Evolutionary conservation across 2,888 invertebrate genomes (phyloP).

Genomic region (Brachyptera risi): DNA sequence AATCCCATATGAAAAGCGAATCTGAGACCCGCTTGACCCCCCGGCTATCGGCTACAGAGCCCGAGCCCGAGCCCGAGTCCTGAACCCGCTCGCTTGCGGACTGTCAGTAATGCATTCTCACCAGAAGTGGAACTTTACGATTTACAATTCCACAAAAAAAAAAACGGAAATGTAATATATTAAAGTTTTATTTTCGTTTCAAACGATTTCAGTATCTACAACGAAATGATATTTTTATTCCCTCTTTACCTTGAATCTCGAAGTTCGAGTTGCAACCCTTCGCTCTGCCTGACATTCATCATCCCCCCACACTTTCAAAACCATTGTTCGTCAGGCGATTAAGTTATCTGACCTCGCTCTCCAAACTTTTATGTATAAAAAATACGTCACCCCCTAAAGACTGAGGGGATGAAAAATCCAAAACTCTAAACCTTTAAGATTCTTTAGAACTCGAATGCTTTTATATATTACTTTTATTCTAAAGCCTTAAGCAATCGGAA

Average conservation of each 20-base stretch:
- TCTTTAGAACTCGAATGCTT: background rate
- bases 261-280: conserved; percentile 17
- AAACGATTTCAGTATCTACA: background rate
- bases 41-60: too few species aligned
- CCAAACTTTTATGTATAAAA: conserved; percentile 1
- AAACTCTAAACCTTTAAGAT: background rate
- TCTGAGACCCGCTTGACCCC: too few species aligned
- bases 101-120: too few species aligned
- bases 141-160: background rate
- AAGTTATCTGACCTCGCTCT: conserved; percentile 31
- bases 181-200: background rate
- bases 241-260: conserved; percentile 1
- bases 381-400: background rate
- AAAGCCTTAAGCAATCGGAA: background rate
- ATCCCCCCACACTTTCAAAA: conserved; percentile 29
- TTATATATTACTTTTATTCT: background rate
- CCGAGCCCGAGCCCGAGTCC: too few species aligned
- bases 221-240: conserved; percentile 6
- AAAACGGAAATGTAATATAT: background rate
- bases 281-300: conserved; percentile 26
- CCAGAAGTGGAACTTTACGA: background rate
- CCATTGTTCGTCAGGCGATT: conserved; percentile 31
- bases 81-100: too few species aligned
- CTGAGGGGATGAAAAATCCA: conserved; percentile 18
- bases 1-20: background rate